phyloP scores from a whole-genome alignment of 2,888 invertebrate species.

The Trichopria drosophilae region DNA sequence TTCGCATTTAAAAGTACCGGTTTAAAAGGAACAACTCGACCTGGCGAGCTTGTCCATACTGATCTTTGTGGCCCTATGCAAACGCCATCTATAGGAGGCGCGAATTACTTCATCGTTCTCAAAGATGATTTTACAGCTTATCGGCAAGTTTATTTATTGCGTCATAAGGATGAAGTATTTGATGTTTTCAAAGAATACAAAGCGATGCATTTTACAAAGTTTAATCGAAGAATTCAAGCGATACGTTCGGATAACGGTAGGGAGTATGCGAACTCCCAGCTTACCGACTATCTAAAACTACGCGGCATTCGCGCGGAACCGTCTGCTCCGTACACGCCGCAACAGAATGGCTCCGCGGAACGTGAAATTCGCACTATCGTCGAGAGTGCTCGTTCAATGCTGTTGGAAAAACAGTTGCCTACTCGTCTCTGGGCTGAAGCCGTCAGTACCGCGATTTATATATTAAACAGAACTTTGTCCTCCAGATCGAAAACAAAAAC shows the following conservation, averaged over 20 bases:
- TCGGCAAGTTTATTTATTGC: conserved; percentile 17
- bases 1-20: background rate
- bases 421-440: too few species aligned
- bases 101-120: conserved; percentile 25
- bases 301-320: conserved; percentile 20
- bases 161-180: conserved; percentile 13
- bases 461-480: conserved; percentile 40
- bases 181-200: conserved; percentile 19
- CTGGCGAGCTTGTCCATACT: conserved; percentile 28
- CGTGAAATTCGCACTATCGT: too few species aligned
- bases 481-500: conserved; percentile 16
- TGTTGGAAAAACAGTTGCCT: too few species aligned
- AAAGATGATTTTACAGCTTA: conserved; percentile 31
- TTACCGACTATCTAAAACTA: conserved; percentile 11
- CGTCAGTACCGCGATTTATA: conserved; percentile 43
- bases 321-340: conserved; percentile 30
- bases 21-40: background rate
- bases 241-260: conserved; percentile 19
- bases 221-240: conserved; percentile 4
- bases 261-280: conserved; percentile 19
- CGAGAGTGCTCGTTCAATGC: too few species aligned
- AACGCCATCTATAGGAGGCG: too few species aligned
- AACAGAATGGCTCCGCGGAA: conserved; percentile 30
- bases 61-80: too few species aligned
- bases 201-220: conserved; percentile 3